phyloP scores from a whole-genome alignment of 2,888 invertebrate genomes.

The Leptopilina myrica region DNA sequence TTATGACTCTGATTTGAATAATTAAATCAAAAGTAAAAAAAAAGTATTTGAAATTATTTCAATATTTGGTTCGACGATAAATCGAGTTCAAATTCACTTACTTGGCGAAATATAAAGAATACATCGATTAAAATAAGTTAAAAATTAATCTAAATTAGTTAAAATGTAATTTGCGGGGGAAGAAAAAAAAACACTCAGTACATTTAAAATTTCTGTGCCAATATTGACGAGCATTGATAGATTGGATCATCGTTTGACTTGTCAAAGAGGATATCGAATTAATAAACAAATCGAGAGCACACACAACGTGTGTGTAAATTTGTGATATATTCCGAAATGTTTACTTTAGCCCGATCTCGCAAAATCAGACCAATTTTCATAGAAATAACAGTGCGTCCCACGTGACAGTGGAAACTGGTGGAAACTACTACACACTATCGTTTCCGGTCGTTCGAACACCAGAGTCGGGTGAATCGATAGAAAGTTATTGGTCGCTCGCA shows the following conservation, averaged over 20 bases:
- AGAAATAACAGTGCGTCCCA: conserved; percentile 38
- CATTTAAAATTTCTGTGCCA: background rate
- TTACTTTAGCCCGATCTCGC: conserved; percentile 27
- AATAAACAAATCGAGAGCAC: conserved; percentile 20
- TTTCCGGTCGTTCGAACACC: conserved; percentile 47
- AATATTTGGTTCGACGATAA: too few species aligned
- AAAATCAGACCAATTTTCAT: conserved; percentile 40
- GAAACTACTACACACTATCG: conserved; percentile 44
- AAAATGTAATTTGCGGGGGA: too few species aligned
- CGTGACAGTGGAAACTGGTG: conserved; percentile 46
- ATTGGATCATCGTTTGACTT: conserved; percentile 20
- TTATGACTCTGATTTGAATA: too few species aligned
- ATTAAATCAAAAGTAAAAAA: too few species aligned
- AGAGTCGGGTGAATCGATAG: conserved; percentile 49
- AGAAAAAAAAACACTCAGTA: background rate
- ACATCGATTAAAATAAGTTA: too few species aligned
- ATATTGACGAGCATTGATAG: conserved; percentile 14
- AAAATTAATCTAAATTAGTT: too few species aligned
- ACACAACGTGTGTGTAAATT: conserved; percentile 25
- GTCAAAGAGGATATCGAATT: conserved; percentile 23
- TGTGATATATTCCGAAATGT: conserved; percentile 34
- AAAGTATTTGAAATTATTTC: too few species aligned
- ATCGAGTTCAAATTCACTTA: too few species aligned
- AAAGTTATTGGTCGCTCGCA: conserved; percentile 47
- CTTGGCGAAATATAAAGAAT: too few species aligned